Percentiles rank a stretch among this genome's conserved stretches.
Conservation (phyloP, 1,140 invertebrate species). For the Ectropis grisescens region DNA sequence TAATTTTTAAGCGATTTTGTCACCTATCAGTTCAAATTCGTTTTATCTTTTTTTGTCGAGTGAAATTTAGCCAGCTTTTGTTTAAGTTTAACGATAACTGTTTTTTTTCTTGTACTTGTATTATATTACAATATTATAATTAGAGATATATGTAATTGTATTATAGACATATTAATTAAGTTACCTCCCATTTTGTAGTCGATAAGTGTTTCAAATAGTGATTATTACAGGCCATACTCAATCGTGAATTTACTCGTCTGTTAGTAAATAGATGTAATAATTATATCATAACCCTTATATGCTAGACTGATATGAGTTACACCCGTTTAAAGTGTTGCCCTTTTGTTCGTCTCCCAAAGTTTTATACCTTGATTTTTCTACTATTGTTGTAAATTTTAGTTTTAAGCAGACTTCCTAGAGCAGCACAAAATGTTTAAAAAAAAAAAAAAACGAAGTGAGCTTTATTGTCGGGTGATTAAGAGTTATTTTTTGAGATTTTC, state of each 20-base stretch:
- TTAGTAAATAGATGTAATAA: constrained; percentile 33
- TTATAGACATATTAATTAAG: constrained; percentile 41
- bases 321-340: constrained; percentile 7
- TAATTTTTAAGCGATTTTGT: constrained; percentile 21
- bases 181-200: constrained; percentile 20
- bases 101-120: too few species aligned
- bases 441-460: constrained; percentile 20
- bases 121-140: constrained; percentile 28
- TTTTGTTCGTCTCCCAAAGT: constrained; percentile 17
- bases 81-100: constrained; percentile 18
- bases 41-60: constrained; percentile 18
- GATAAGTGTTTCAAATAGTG: constrained; percentile 52
- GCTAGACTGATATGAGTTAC: constrained; percentile 50
- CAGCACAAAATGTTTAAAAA: constrained; percentile 47
- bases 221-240: constrained; percentile 55
- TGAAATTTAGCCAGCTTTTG: constrained; percentile 14
- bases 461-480: constrained; percentile 25
- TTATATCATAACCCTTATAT: constrained; percentile 30
- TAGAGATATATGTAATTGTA: constrained; percentile 27
- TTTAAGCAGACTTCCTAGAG: constrained; percentile 46
- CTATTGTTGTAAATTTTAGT: constrained; percentile 41
- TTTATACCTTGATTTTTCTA: constrained; percentile 30
- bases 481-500: constrained; percentile 45
- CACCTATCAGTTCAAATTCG: constrained; percentile 46
- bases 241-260: constrained; percentile 53